Evolutionary conservation across 2,113 vertebrate species (phyloP), one percentile per base, ranked within the genome.

Genomic region (Chiloscyllium plagiosum): DNA sequence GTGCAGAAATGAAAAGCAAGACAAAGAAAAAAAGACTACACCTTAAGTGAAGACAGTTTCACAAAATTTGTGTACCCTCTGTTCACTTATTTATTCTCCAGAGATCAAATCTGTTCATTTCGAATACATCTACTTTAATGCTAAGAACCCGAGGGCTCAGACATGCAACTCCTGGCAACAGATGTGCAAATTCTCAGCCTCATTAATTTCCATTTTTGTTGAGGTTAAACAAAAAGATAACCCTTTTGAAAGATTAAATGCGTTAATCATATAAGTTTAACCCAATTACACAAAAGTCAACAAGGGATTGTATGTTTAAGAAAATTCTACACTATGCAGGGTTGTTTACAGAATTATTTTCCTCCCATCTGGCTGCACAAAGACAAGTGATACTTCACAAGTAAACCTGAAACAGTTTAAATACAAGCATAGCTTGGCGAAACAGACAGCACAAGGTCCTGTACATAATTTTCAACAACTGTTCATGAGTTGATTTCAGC

Each of bases 1-100:
- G 97, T 97, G 97, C 96, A 97, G 97, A 97, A 97, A 96, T 97
- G 97, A 97, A 97, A 96, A 96, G 97, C 96, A 96, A 97, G 97
- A 97, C 97, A 97, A 97, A 98, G 97, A 97, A 97, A 97, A 97
- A 97, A 96, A 96, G 97, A 97, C 97, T 97, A 69, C 80, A 95
- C 93, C 96, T 96, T 95, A 96, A 97, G 97, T 97, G 97, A 97
- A 97, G 96, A 97, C 96, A 96, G 96, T 96, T 96, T 96, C 97
- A 96, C 96, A 96, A 97, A 97, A 97, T 95, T 89, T 96, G 95
- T 50, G 96, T 95, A 96, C 96, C 80, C 95, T 96, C 47, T 37
- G 66, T 94, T 68, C 68, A 70, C 37, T 69, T 69, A 52, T 70
- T 72, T 95, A 47, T 42, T 76, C 94, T 95, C 94, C 68, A 15